Base-by-base conservation (phyloP, 2,113 vertebrate genomes). In the Tenebrosternarchus preto region DNA sequence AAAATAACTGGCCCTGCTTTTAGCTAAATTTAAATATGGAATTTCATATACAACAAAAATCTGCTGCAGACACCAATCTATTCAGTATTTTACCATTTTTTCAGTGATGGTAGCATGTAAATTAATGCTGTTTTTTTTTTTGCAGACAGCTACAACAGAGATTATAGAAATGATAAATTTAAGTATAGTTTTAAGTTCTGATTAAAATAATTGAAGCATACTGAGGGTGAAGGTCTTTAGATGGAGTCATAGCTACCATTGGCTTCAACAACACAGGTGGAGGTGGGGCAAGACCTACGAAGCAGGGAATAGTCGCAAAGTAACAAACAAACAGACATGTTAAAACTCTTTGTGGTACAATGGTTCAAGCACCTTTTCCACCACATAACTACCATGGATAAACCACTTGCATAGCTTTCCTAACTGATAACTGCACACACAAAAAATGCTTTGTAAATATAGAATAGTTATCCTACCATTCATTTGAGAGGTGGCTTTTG, bases 211-310 rank as follows among this genome's bases (percentile, higher is more conserved):
- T 1, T 56, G 8, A 33, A 59, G 67, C 5, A 39, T 90, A 94
- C 93, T 92, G 86, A 55, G 93, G 93, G 0, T 81, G 81, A 12
- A 84, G 75, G 61, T 92, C 92, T 90, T 89, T 92, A 15, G 82
- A 25, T 6, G 82, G 73, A 2, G 84, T 85, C 29, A 84, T 85
- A 36, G 85, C 77, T 33, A 78, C 27, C 39, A 85, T 75, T 24
- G 71, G 64, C 64, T 59, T 69, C 17, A 66, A 50, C 63, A 57
- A 9, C 24, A 70, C 50, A 39, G 75, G 39, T 53, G 73, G 19
- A 73, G 89, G 85, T 5, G 87, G 80, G 55, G 72, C 11, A 7
- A 86, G 55, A 39, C 87, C 92, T 93, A 77, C 17, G 16, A 31
- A n/a, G 24, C 16, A 78, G 50, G 61, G 64, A 19, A 60, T 57